Evolutionary conservation across 2,113 vertebrate species (phyloP), one percentile per base, ranked within the genome.

Genomic region (Ochotona princeps): DNA sequence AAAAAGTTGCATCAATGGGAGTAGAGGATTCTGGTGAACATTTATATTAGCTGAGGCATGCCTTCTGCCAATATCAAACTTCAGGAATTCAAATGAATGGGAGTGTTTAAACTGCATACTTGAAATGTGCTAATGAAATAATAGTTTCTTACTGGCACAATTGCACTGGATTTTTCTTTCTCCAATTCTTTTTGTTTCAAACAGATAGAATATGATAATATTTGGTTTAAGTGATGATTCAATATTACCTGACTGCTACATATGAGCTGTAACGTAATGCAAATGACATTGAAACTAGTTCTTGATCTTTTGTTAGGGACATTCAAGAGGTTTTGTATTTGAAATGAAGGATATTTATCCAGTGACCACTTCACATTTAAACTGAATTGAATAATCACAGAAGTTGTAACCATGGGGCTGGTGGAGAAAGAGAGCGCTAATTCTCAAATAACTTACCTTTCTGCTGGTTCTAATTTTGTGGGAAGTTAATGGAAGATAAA

Each of bases 21-120:
- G 3, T 80, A 67, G 67, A 38, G 23, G 8, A 92, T 89, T 94
- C 79, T 92, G 28, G 49, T 66, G 13, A 86, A 83, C 6, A 30
- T 78, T n/a, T 67, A 70, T 78, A 76, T 79, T 94, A 73, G 13
- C 74, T 72, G 54, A 72, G 90, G 8, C 8, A 11, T 91, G 30
- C 32, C 69, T 84, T 90, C 20, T 79, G 65, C 51, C 17, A 91
- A 38, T 81, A 82, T 82, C 49, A 38, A 92, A 26, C 70, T 72
- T 84, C 4, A 88, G 1, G 76, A 92, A 89, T 82, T 78, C 49
- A 82, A 82, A 11, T 85, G 35, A 85, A 82, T 85, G n/a, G 5
- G 32, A 66, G 90, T 93, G 63, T 67, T 85, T 85, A 85, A 79
- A 92, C 76, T 60, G 80, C 15, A 65, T 54, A 57, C 35, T 80